These are phyloP conservation scores for Eilema sororculum DNA, from an alignment of 2,888 invertebrate species.

Conservation along the genomic window DNA sequence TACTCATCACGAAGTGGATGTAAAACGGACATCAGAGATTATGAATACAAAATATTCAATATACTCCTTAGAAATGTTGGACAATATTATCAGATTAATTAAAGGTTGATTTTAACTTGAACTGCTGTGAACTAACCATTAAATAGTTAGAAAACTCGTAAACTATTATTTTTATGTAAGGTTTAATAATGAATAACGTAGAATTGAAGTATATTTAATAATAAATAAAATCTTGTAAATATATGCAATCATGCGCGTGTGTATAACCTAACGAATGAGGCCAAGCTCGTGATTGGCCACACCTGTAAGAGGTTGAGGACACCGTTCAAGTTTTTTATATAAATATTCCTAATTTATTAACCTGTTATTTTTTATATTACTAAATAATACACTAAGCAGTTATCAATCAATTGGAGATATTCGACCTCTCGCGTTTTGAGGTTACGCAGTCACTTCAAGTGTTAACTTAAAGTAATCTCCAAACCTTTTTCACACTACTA, in stretches of 20 bases:
- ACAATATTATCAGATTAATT: neutral
- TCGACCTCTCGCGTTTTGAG: constrained; percentile 51
- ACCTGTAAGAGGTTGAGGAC: constrained; percentile 63
- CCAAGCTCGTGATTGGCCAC: constrained; percentile 62
- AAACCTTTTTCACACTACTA: constrained; percentile 31
- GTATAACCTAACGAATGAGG: constrained; percentile 53
- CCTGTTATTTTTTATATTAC: constrained; percentile 46
- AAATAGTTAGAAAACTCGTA: neutral
- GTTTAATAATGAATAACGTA: constrained; percentile 20
- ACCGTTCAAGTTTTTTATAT: constrained; percentile 55
- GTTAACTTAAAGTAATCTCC: constrained; percentile 30
- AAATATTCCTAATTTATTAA: constrained; percentile 59
- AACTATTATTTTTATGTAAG: neutral
- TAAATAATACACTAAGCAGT: constrained; percentile 38
- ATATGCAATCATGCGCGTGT: constrained; percentile 43
- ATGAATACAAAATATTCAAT: neutral
- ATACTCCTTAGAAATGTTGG: neutral
- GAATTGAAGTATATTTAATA: constrained; percentile 33
- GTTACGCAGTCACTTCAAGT: constrained; percentile 30
- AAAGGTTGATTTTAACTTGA: neutral
- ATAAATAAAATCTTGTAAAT: constrained; percentile 36
- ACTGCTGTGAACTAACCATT: neutral
- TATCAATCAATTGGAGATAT: constrained; percentile 49
- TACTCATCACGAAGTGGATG: neutral
- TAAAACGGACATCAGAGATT: neutral